A percentile compares a stretch with the other conserved stretches of the same genome.
Conservation (phyloP, 53 echinoderm and acorn worm species). For the Hippasteria phrygiana region DNA sequence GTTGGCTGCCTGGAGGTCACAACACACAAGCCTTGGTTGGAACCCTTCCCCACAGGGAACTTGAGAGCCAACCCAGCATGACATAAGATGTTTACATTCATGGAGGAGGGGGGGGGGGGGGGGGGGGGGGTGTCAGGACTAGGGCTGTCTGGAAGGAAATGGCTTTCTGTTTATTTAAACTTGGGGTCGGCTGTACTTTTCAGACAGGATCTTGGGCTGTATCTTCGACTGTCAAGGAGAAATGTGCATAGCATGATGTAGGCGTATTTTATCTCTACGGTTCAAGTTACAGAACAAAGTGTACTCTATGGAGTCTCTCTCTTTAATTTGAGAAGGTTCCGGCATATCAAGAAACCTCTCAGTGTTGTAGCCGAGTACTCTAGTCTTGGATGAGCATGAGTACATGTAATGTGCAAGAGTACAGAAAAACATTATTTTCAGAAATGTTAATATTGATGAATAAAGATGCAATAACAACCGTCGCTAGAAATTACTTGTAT, state of each 20-base stretch:
- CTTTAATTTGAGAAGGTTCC: too few relatives aligned
- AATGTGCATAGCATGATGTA: neutral
- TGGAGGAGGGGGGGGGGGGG: too few relatives aligned
- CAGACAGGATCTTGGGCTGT: neutral
- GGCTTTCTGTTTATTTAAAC: constrained; percentile 51
- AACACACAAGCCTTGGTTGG: neutral
- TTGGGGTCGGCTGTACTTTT: constrained; percentile 56
- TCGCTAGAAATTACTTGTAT: too few relatives aligned
- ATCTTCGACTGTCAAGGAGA: neutral
- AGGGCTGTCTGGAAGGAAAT: constrained; percentile 49
- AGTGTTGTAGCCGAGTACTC: too few relatives aligned
- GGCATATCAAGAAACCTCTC: too few relatives aligned
- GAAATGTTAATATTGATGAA: too few relatives aligned
- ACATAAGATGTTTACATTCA: constrained; percentile 44
- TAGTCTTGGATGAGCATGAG: too few relatives aligned
- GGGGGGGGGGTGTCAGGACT: constrained; percentile 23
- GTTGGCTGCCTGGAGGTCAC: neutral
- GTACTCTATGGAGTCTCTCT: too few relatives aligned
- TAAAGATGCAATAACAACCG: too few relatives aligned
- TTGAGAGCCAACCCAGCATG: neutral
- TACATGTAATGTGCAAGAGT: too few relatives aligned
- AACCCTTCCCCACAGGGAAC: too few relatives aligned
- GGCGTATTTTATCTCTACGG: neutral
- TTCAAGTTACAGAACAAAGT: neutral
- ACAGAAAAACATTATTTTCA: too few relatives aligned